A percentile compares a stretch with the other conserved stretches of the same genome.
Evolutionary conservation across 2,888 invertebrate genomes (phyloP).

Genomic region (Halictus quadricinctus): DNA sequence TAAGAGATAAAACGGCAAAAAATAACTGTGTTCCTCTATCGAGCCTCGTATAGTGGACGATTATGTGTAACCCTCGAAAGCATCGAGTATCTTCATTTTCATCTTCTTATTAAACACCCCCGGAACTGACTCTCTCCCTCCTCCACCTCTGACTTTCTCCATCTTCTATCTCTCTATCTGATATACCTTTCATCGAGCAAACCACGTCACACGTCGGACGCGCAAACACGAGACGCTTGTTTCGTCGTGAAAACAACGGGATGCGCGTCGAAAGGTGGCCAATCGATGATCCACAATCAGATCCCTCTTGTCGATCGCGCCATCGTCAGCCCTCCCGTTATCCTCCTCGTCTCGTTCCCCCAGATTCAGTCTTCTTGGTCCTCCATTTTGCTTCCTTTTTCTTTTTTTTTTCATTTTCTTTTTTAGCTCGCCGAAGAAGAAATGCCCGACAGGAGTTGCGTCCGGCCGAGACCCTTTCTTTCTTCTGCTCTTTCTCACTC

Average conservation of each 20-base stretch:
- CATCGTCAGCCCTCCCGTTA: conserved; percentile 46
- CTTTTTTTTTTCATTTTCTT: not conserved
- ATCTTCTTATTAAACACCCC: conserved; percentile 1
- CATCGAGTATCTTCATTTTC: conserved; percentile 7
- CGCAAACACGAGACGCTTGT: conserved; percentile 73
- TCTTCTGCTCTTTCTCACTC: not conserved
- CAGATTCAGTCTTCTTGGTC: conserved; percentile 34
- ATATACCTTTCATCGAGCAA: not conserved
- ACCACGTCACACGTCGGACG: conserved; percentile 43
- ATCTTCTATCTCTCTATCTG: not conserved
- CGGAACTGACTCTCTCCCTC: not conserved
- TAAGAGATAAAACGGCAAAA: conserved; percentile 53
- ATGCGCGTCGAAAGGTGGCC: conserved; percentile 65
- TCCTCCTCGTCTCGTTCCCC: conserved; percentile 31
- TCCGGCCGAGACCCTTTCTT: conserved; percentile 26
- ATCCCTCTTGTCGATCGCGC: conserved; percentile 50
- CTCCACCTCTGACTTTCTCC: not conserved
- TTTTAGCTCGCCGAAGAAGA: not conserved
- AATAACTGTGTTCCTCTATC: conserved; percentile 52
- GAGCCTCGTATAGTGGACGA: conserved; percentile 37
- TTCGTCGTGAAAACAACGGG: conserved; percentile 72
- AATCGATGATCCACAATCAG: conserved; percentile 38
- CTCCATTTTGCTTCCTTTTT: not conserved
- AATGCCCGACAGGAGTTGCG: conserved; percentile 30
- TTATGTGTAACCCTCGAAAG: conserved; percentile 27